Evolutionary conservation across 2,113 vertebrate genomes (phyloP), one percentile per base, ranked within the genome.

Genomic region (Apodemus sylvaticus): DNA sequence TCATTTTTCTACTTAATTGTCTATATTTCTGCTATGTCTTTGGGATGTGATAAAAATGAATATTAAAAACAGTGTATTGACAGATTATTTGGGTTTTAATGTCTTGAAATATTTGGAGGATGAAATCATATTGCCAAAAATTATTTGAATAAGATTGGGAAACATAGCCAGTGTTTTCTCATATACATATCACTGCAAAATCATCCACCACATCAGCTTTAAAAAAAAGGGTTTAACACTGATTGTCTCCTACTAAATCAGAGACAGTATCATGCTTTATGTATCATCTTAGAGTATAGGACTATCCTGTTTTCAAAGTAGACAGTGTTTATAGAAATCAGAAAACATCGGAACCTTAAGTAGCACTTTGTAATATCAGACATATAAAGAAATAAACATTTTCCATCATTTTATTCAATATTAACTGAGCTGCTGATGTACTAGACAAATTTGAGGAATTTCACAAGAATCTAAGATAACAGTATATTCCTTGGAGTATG

Each of bases 261-360:
- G 78, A 58, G 29, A 53, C 36, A 81, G 34, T 4, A 58, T 89
- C 19, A 85, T 51, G 19, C n/a, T 90, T 81, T 79, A 87, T 17
- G 58, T 83, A 22, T 26, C 34, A 66, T 68, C 3, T 51, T 66
- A 76, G 7, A 70, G 2, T 53, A 89, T 31, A 90, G 26, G 3
- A 86, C 70, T 36, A 86, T 0, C 26, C 6, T 71, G 0, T 66
- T 94, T 31, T 48, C 8, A 58, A 17, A 48, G 68, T 36, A 89
- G 7, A 5, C 26, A 36, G 70, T 5, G 34, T 68, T 97, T 94
- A 90, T 11, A 77, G 87, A 93, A 91, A 90, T 26, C n/a, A 89
- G 51, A 93, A 55, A 89, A 22, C 29, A 45, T 0, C 26, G 10
- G 14, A 24, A 92, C 5, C 9, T 5, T 78, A 0, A 58, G 13